Evolutionary conservation across 2,888 invertebrate genomes (phyloP).

Genomic region (Tromatobia lineatoria): DNA sequence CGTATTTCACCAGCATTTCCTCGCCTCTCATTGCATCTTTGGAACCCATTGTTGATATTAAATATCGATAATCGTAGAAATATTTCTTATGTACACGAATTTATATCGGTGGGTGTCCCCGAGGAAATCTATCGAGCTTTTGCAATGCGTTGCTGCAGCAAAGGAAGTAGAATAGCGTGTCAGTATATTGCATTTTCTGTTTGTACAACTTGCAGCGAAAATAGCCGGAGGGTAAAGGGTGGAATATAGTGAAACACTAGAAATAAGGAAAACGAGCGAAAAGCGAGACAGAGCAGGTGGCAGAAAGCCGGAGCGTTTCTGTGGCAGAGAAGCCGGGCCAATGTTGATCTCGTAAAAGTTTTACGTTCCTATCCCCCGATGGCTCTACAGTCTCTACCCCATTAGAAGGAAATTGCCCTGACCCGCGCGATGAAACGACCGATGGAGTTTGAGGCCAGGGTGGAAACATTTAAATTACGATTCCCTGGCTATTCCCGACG

Average conservation of each 20-base stretch:
- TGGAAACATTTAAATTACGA: constrained; percentile 74
- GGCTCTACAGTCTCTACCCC: constrained; percentile 49
- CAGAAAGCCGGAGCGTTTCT: constrained; percentile 52
- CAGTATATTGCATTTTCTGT: constrained; percentile 42
- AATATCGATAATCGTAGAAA: not conserved
- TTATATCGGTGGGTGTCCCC: constrained; percentile 1
- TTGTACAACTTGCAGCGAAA: not conserved
- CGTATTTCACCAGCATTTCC: not conserved
- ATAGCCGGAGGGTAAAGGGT: not conserved
- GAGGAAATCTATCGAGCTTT: constrained; percentile 9
- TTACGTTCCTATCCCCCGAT: constrained; percentile 63
- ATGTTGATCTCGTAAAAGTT: constrained; percentile 73
- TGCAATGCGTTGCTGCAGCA: not conserved
- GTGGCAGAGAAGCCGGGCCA: constrained; percentile 52
- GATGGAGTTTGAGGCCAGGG: constrained; percentile 19
- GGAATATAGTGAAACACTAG: not conserved
- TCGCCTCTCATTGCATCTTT: not conserved
- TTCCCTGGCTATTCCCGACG: constrained; percentile 56
- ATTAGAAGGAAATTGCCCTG: constrained; percentile 72
- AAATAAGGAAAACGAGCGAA: constrained; percentile 18
- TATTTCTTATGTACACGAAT: not conserved
- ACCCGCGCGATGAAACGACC: constrained; percentile 35
- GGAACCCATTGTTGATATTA: constrained; percentile 12
- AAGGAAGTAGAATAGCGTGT: constrained; percentile 8
- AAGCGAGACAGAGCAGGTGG: constrained; percentile 9